Evolutionary conservation across 35 echinoderm and acorn worm genomes (phyloP).

Genomic region (Stichopus chloronotus): DNA sequence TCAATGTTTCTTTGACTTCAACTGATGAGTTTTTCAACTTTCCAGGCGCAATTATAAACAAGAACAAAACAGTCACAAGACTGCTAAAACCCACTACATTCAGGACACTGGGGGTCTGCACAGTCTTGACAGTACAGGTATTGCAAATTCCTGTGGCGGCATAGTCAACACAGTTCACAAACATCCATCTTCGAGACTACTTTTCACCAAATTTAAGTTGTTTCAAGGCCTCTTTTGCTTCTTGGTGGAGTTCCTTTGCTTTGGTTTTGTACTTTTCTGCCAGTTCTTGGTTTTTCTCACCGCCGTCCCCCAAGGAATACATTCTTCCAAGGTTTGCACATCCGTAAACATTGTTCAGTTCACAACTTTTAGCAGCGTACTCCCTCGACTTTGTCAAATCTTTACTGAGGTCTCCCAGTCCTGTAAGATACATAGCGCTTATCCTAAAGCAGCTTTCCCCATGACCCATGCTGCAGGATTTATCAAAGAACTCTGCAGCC

Average conservation of each 20-base stretch:
- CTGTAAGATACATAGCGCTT: conserved; percentile 74
- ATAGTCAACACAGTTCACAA: no score
- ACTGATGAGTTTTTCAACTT: no score
- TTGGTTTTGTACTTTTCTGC: conserved; percentile 72
- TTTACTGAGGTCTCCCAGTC: conserved; percentile 55
- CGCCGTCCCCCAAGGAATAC: conserved; percentile 74
- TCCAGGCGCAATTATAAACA: no score
- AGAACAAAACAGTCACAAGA: no score
- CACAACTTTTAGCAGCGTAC: conserved; percentile 72
- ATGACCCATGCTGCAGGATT: conserved; percentile 71
- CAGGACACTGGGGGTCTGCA: no score
- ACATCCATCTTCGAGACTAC: neutral
- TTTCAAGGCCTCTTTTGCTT: conserved; percentile 55
- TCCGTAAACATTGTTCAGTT: conserved; percentile 79
- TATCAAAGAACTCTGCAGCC: conserved; percentile 62
- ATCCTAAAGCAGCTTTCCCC: conserved; percentile 74
- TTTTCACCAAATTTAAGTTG: conserved; percentile 80
- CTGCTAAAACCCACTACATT: no score
- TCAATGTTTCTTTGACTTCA: no score
- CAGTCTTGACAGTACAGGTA: no score
- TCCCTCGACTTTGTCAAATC: conserved; percentile 66
- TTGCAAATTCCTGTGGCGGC: no score
- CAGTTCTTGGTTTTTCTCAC: conserved; percentile 56
- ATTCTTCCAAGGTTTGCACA: conserved; percentile 86
- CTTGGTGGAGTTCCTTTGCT: conserved; percentile 70